Evolutionary conservation across 2,113 vertebrate genomes (phyloP).

Genomic region (Acinonyx jubatus): DNA sequence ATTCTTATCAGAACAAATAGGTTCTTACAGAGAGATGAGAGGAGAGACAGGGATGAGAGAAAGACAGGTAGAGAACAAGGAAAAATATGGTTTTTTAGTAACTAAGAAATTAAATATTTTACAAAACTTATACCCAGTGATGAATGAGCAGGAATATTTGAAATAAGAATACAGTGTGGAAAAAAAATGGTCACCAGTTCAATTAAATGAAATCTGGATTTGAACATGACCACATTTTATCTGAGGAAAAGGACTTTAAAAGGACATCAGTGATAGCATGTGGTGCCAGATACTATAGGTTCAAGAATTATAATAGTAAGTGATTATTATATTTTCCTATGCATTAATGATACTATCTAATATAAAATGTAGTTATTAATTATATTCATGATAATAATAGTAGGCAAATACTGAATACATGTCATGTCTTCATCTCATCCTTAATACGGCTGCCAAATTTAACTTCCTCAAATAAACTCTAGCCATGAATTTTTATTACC

Average conservation of each 20-base stretch:
- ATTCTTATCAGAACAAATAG: not conserved
- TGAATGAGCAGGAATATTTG: not conserved
- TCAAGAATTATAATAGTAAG: not conserved
- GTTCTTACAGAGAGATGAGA: not conserved
- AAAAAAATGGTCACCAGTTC: not conserved
- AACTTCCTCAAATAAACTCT: conserved; percentile 1
- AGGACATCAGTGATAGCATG: not conserved
- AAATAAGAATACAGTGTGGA: not conserved
- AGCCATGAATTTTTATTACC: not conserved
- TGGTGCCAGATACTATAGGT: not conserved
- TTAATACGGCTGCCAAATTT: not conserved
- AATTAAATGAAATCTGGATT: not conserved
- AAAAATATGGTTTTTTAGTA: not conserved
- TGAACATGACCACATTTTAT: not conserved
- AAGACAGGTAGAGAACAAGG: not conserved
- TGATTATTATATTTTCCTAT: not conserved
- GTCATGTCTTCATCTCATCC: not conserved
- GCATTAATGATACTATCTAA: not conserved
- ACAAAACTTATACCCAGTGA: not conserved
- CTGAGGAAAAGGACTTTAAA: not conserved
- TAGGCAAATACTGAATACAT: not conserved
- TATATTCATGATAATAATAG: not conserved
- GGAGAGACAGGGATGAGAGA: not conserved
- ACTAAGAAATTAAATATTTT: not conserved
- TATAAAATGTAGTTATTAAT: not conserved